phyloP scores from a whole-genome alignment of 2,797 vertebrate species.

The Lateolabrax maculatus region DNA sequence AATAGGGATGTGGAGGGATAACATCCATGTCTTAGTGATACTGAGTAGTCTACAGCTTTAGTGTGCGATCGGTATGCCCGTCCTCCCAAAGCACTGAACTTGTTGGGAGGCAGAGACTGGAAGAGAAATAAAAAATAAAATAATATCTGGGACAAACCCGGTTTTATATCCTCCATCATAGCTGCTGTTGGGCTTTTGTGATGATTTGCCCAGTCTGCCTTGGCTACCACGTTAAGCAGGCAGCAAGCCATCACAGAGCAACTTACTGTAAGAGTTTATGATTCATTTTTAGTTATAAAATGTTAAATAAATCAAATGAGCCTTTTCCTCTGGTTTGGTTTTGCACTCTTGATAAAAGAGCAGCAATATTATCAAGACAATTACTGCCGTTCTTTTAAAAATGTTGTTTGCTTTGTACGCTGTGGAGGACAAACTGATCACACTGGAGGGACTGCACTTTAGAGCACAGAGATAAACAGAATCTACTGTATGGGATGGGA shows the following conservation, averaged over 20 bases:
- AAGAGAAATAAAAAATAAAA: slow-evolving; percentile 27
- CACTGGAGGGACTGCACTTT: slow-evolving; percentile 1
- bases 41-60: not conserved
- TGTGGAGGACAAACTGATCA: not conserved
- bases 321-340: slow-evolving; percentile 23
- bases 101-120: slow-evolving; percentile 9
- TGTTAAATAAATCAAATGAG: slow-evolving; percentile 25
- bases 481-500: slow-evolving; percentile 16
- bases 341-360: not conserved
- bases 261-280: slow-evolving; percentile 19
- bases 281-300: slow-evolving; percentile 33
- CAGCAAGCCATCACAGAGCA: slow-evolving; percentile 36
- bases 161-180: slow-evolving; percentile 51
- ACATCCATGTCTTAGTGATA: not conserved
- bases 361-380: not conserved
- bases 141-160: slow-evolving; percentile 48
- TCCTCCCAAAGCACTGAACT: slow-evolving; percentile 7
- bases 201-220: slow-evolving; percentile 53
- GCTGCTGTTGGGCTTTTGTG: slow-evolving; percentile 45
- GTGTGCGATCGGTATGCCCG: not conserved
- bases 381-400: not conserved
- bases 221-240: slow-evolving; percentile 39
- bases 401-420: not conserved
- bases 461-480: slow-evolving; percentile 13
- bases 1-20: not conserved